These are phyloP conservation scores for Trichogramma evanescens DNA, from an alignment of 2,888 invertebrate species.

Conservation along the genomic window DNA sequence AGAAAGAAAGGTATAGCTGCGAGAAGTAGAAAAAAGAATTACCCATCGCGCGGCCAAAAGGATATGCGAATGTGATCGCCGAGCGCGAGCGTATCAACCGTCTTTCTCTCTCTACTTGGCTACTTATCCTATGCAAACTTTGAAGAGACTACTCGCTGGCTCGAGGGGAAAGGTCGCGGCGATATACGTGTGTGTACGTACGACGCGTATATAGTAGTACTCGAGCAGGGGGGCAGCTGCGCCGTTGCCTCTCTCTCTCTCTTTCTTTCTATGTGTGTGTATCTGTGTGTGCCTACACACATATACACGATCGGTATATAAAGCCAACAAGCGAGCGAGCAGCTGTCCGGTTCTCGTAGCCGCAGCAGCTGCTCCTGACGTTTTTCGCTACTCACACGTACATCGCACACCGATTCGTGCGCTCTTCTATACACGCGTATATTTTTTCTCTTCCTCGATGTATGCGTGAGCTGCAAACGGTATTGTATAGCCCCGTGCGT, in stretches of 20 bases:
- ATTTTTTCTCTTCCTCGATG: constrained; percentile 6
- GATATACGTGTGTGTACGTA: constrained; percentile 2
- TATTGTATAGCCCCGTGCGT: not conserved
- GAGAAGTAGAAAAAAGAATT: constrained; percentile 3
- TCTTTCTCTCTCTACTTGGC: no score
- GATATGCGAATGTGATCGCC: no score
- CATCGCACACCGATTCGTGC: constrained; percentile 25
- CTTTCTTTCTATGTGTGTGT: not conserved
- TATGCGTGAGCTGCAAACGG: not conserved
- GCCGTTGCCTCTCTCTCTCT: not conserved
- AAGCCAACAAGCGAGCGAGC: no score
- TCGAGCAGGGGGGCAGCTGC: no score
- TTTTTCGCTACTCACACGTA: constrained; percentile 10
- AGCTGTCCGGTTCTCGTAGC: no score
- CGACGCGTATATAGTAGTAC: no score
- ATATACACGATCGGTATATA: not conserved
- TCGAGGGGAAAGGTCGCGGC: constrained; percentile 17
- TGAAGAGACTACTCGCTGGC: not conserved
- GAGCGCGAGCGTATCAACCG: no score
- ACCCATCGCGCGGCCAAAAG: not conserved
- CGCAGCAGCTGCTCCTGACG: no score
- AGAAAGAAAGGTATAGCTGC: not conserved
- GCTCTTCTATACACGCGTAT: constrained; percentile 5
- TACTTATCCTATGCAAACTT: no score
- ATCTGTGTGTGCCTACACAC: not conserved